A percentile compares a stretch with the other conserved stretches of the same genome.
These are phyloP conservation scores for Notolabrus celidotus DNA, from an alignment of 2,797 vertebrate species.

Conservation along the genomic window DNA sequence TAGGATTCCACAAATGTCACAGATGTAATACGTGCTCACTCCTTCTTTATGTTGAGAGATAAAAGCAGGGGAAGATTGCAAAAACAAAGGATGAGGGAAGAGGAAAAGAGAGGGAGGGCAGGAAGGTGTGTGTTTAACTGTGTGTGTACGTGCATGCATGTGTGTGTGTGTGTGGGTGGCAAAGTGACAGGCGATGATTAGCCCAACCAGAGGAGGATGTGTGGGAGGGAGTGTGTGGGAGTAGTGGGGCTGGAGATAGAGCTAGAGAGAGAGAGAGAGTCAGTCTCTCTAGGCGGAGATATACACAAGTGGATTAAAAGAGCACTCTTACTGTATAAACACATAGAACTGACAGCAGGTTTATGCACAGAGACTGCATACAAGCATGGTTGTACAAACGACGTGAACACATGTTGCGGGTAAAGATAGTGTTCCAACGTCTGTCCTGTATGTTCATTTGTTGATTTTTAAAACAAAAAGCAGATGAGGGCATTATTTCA, in stretches of 20 bases:
- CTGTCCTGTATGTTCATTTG: constrained; percentile 17
- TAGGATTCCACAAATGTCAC: constrained; percentile 53
- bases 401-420: constrained; percentile 19
- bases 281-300: constrained; percentile 64
- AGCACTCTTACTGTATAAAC: constrained; percentile 58
- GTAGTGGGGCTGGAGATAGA: constrained; percentile 67
- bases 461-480: constrained; percentile 38
- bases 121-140: constrained; percentile 62
- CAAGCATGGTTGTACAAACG: constrained; percentile 15
- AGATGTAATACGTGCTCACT: constrained; percentile 49
- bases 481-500: constrained; percentile 58
- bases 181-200: constrained; percentile 86
- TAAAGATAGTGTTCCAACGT: constrained; percentile 14
- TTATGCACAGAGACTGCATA: constrained; percentile 46
- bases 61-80: constrained; percentile 46
- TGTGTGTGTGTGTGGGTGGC: constrained; percentile 72
- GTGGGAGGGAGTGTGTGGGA: constrained; percentile 81
- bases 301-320: constrained; percentile 74
- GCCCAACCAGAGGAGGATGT: constrained; percentile 82
- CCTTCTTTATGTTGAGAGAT: constrained; percentile 38
- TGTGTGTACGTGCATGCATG: constrained; percentile 1
- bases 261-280: constrained; percentile 41
- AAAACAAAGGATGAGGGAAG: constrained; percentile 22
- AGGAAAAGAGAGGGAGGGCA: constrained; percentile 31
- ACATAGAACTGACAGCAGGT: constrained; percentile 33